phyloP scores from a whole-genome alignment of 2,113 vertebrate genomes.

The Gadus chalcogrammus region DNA sequence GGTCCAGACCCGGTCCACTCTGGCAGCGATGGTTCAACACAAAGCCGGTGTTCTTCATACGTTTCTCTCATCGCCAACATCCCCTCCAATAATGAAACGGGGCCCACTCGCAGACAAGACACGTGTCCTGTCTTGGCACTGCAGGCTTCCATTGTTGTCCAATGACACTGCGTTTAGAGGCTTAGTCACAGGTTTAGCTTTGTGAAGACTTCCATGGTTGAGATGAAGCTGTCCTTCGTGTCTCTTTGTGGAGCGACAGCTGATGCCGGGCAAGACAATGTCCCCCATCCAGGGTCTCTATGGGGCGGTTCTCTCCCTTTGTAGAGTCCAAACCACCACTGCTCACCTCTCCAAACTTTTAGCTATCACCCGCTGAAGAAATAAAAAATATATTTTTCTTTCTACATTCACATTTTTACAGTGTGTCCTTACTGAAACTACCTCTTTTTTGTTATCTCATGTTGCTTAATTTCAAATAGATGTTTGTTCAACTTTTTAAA shows the following conservation, averaged over 20 bases:
- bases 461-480: conserved; percentile 72
- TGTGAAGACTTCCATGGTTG: too few species aligned
- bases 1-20: conserved; percentile 27
- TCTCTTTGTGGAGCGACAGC: too few species aligned
- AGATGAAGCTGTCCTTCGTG: too few species aligned
- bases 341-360: conserved; percentile 11
- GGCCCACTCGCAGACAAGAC: too few species aligned
- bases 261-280: not conserved
- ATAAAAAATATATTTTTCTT: conserved; percentile 27
- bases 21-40: not conserved
- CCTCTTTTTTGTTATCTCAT: conserved; percentile 84
- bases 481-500: conserved; percentile 63
- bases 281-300: conserved; percentile 21
- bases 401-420: conserved; percentile 41
- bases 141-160: too few species aligned
- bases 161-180: too few species aligned
- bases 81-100: not conserved
- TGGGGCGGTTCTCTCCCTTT: not conserved
- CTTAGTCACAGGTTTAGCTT: too few species aligned
- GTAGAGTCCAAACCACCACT: conserved; percentile 3
- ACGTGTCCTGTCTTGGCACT: too few species aligned
- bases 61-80: not conserved
- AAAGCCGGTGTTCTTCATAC: not conserved
- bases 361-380: conserved; percentile 21
- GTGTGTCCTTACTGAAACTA: conserved; percentile 84